phyloP scores from a whole-genome alignment of 2,797 vertebrate genomes.

The Morus bassanus region DNA sequence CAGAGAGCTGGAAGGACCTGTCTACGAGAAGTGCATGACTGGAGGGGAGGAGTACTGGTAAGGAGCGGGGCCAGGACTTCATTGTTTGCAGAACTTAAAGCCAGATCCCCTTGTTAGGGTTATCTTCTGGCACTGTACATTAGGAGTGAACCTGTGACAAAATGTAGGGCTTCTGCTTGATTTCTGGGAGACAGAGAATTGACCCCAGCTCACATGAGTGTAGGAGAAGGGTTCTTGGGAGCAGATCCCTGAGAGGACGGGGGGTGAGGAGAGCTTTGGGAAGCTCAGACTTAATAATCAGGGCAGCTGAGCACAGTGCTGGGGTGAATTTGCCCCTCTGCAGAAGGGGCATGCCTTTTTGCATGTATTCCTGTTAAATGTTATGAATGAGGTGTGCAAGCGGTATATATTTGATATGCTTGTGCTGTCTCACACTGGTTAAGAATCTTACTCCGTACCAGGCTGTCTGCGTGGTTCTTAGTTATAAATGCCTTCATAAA shows the following conservation, averaged over 20 bases:
- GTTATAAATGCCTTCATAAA: not conserved
- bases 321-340: not conserved
- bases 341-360: not conserved
- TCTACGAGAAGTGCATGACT: conserved; percentile 98
- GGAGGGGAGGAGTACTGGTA: conserved; percentile 98
- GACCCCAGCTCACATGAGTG: not conserved
- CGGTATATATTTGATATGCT: not conserved
- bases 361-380: not conserved
- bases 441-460: not conserved
- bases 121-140: not conserved
- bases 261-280: not conserved
- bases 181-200: not conserved
- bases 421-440: not conserved
- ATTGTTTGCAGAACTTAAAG: not conserved
- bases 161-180: not conserved
- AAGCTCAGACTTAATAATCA: not conserved
- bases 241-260: not conserved
- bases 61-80: conserved; percentile 4
- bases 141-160: not conserved
- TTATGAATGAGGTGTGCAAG: not conserved
- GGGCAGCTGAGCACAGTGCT: not conserved
- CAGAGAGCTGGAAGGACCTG: conserved; percentile 91
- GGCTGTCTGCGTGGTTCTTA: not conserved
- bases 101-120: not conserved
- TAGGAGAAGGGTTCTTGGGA: not conserved